Evolutionary conservation across 1,140 invertebrate genomes (phyloP).

Genomic region (Ceratosolen solmsi): DNA sequence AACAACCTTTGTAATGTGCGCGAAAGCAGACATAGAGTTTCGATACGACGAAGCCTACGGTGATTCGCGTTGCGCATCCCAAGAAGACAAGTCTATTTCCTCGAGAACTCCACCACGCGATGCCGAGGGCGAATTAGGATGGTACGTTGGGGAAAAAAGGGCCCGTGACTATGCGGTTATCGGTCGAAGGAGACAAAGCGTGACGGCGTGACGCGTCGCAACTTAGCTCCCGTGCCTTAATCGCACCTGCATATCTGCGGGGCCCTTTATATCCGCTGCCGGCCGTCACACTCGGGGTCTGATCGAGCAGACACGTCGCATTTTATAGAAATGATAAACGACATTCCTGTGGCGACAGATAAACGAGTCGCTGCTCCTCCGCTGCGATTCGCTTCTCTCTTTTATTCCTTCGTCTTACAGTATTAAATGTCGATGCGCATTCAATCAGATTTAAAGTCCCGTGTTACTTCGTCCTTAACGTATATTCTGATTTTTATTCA

Average conservation of each 20-base stretch:
- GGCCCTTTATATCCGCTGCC: slow-evolving; percentile 11
- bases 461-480: background rate
- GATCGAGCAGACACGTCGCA: background rate
- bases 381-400: background rate
- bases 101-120: background rate
- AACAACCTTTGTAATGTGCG: too few species aligned
- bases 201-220: background rate
- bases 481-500: background rate
- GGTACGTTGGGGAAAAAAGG: background rate
- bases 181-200: background rate
- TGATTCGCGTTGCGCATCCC: background rate
- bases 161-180: background rate
- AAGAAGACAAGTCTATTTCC: background rate
- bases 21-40: too few species aligned
- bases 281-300: slow-evolving; percentile 18
- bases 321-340: slow-evolving; percentile 43
- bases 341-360: slow-evolving; percentile 43
- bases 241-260: slow-evolving; percentile 59
- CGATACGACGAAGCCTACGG: too few species aligned
- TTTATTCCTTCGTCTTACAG: background rate
- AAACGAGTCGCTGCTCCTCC: slow-evolving; percentile 4
- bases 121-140: slow-evolving; percentile 31
- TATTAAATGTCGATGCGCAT: slow-evolving; percentile 38
- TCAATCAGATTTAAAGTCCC: slow-evolving; percentile 21
- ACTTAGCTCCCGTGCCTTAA: slow-evolving; percentile 48